Evolutionary conservation across 2,888 invertebrate species (phyloP).

Genomic region (Carpatolechia fugitivella): DNA sequence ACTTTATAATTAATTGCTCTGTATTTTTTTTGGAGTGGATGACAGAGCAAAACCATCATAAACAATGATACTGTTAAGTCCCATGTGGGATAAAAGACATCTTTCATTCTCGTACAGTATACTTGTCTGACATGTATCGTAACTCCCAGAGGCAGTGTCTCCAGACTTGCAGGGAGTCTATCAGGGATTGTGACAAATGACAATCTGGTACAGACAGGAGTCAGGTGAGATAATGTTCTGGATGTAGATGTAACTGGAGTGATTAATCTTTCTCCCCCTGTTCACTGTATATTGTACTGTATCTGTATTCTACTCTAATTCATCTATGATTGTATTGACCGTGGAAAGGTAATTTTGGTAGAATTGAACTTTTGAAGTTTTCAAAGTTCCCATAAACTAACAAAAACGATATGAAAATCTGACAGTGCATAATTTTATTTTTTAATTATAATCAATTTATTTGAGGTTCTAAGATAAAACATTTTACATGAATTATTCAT

Average conservation of each 20-base stretch:
- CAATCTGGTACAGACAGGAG: not conserved
- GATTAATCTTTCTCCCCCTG: not conserved
- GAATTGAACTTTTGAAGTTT: too few relatives aligned
- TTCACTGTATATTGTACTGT: not conserved
- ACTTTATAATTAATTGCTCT: too few relatives aligned
- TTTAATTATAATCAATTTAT: too few relatives aligned
- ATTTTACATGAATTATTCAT: too few relatives aligned
- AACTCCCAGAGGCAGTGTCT: slow-evolving; percentile 1
- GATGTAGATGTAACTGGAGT: not conserved
- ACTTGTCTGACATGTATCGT: not conserved
- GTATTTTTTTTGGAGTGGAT: too few relatives aligned
- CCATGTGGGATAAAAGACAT: not conserved
- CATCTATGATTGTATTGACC: too few relatives aligned
- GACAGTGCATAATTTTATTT: too few relatives aligned
- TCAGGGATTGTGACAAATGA: slow-evolving; percentile 10
- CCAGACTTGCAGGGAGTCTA: not conserved
- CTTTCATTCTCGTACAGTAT: not conserved
- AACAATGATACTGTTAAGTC: not conserved
- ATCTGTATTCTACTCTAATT: too few relatives aligned
- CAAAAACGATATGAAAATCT: too few relatives aligned
- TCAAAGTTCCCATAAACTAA: too few relatives aligned
- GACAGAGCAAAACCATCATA: not conserved
- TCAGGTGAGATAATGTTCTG: slow-evolving; percentile 1
- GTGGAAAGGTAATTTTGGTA: too few relatives aligned
- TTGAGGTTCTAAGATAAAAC: too few relatives aligned